A percentile compares a stretch with the other conserved stretches of the same genome.
These are phyloP conservation scores for Tetrax tetrax DNA, from an alignment of 2,113 vertebrate genomes.

Conservation along the genomic window DNA sequence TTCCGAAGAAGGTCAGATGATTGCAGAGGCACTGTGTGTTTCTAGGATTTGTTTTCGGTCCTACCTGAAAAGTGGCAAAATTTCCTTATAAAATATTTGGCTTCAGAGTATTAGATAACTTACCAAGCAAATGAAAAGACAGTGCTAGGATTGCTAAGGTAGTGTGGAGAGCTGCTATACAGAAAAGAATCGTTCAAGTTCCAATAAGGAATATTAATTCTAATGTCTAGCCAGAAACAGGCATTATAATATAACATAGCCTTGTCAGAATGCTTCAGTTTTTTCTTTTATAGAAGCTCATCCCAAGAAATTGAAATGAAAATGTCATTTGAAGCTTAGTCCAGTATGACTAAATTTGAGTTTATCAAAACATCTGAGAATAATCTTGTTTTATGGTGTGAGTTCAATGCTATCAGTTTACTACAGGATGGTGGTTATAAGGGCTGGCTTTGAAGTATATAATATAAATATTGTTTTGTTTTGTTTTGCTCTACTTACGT, in stretches of 20 bases:
- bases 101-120: neutral
- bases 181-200: neutral
- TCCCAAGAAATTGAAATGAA: neutral
- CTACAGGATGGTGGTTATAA: neutral
- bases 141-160: neutral
- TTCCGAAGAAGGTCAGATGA: slow-evolving; percentile 93
- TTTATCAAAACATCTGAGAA: neutral
- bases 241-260: neutral
- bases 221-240: neutral
- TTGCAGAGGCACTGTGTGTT: slow-evolving; percentile 91
- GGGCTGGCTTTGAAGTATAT: neutral
- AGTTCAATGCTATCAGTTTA: neutral
- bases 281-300: neutral
- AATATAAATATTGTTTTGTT: neutral
- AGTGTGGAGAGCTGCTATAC: neutral
- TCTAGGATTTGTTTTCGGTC: slow-evolving; percentile 79
- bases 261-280: neutral
- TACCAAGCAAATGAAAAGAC: neutral
- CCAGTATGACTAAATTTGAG: neutral
- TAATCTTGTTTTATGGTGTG: neutral
- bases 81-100: neutral
- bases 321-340: neutral
- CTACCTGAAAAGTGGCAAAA: slow-evolving; percentile 80
- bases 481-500: slow-evolving; percentile 74
- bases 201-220: neutral